phyloP scores from a whole-genome alignment of 2,888 invertebrate species.

The Bruchidius siliquastri region DNA sequence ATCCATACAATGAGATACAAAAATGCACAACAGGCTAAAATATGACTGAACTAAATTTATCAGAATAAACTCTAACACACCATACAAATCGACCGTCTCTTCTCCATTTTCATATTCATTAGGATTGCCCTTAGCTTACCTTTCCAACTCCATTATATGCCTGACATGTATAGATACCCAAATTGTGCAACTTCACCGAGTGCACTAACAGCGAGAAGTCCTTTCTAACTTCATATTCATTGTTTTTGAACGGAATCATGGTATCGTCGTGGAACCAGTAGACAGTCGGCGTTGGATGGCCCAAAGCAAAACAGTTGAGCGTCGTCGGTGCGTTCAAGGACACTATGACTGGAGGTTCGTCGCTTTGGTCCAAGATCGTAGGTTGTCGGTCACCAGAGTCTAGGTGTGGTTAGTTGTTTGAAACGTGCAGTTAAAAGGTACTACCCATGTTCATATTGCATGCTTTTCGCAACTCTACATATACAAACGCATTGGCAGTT shows the following conservation, averaged over 20 bases:
- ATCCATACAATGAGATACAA: too few relatives aligned
- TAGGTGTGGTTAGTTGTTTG: slow-evolving; percentile 12
- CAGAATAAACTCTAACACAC: too few relatives aligned
- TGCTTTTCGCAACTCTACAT: neutral
- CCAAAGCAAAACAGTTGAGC: slow-evolving; percentile 77
- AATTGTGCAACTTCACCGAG: slow-evolving; percentile 63
- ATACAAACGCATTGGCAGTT: neutral
- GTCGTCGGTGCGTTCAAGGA: slow-evolving; percentile 65
- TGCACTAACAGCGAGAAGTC: slow-evolving; percentile 73
- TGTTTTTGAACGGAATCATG: slow-evolving; percentile 68
- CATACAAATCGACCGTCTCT: neutral
- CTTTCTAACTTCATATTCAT: slow-evolving; percentile 65
- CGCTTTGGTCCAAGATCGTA: slow-evolving; percentile 61
- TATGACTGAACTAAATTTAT: too few relatives aligned
- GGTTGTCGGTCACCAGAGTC: slow-evolving; percentile 52
- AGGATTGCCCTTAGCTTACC: neutral
- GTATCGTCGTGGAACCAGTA: slow-evolving; percentile 79
- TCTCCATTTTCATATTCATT: too few relatives aligned
- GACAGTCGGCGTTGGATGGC: slow-evolving; percentile 72
- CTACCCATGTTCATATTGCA: neutral
- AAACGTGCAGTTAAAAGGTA: slow-evolving; percentile 9
- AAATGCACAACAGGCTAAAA: too few relatives aligned
- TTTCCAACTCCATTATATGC: slow-evolving; percentile 75
- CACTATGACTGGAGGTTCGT: slow-evolving; percentile 54
- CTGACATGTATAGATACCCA: slow-evolving; percentile 85